phyloP scores from a whole-genome alignment of 2,888 invertebrate species.

The Labia minor region DNA sequence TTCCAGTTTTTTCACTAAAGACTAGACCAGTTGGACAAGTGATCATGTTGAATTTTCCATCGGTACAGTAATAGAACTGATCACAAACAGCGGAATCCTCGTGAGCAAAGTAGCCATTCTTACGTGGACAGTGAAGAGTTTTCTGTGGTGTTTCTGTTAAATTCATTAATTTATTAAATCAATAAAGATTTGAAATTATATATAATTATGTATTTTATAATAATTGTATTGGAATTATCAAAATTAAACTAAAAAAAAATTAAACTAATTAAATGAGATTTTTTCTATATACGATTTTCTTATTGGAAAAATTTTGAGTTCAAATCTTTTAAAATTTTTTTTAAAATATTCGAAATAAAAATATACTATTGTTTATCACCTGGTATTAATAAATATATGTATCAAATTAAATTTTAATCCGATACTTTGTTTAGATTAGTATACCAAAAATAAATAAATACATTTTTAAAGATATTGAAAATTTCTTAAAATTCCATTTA shows the following conservation, averaged over 20 bases:
- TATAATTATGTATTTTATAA: background rate
- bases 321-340: too few species aligned
- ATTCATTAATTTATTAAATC: background rate
- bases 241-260: background rate
- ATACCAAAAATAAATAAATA: too few species aligned
- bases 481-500: too few species aligned
- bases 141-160: conserved; percentile 60
- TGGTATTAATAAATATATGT: too few species aligned
- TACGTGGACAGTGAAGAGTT: conserved; percentile 62
- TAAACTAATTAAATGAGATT: too few species aligned
- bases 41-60: conserved; percentile 81
- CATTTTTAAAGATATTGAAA: too few species aligned
- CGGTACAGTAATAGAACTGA: conserved; percentile 80
- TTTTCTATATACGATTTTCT: too few species aligned
- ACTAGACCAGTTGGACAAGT: conserved; percentile 78
- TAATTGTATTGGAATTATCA: background rate
- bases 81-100: conserved; percentile 66
- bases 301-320: too few species aligned
- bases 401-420: too few species aligned
- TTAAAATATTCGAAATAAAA: too few species aligned
- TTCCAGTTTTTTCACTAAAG: conserved; percentile 78
- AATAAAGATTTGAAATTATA: background rate
- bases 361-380: too few species aligned
- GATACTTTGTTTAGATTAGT: too few species aligned
- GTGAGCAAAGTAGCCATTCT: conserved; percentile 80